Base-by-base conservation (phyloP, 2,113 vertebrate species). In the Genyomyrus donnyi region DNA sequence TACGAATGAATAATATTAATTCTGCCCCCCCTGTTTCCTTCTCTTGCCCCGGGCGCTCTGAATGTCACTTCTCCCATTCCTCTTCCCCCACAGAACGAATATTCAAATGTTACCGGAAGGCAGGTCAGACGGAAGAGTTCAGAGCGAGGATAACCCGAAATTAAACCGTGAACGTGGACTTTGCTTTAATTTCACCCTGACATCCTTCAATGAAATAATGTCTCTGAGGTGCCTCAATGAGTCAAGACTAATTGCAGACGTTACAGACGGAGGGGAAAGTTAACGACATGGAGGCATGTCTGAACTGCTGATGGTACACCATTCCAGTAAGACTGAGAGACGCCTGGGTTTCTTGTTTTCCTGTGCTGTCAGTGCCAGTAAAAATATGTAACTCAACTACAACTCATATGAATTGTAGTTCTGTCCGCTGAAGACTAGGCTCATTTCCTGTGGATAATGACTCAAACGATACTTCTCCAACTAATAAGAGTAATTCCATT, bases 121-220 rank as follows among this genome's bases (percentile, higher is more conserved):
- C 27, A 53, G 42, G 62, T 31, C 88, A 89, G n/a, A 49, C 8
- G 19, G 39, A 89, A 70, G n/a, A 24, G 39, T 89, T 89, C 45
- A 89, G 46, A 70, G 39, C n/a, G 35, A 10, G 48, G 85, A 24
- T 53, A 35, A 53, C 31, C 8, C 7, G 11, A 52, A 87, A 87
- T 53, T 87, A 31, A 52, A 87, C 31, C n/a, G 8, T 5, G 83
- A n/a, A 45, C 45, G 11, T 50, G 13, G 49, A 13, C 49, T 62
- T 88, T 88, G 39, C 58, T 42, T 88, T 62, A 88, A 62, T 62
- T 62, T 50, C 39, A 85, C 13, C 85, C 35, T 45, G 52, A 88
- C 56, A 35, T 42, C 39, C 53, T 13, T 24, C 52, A 66, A 10
- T 62, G 52, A 58, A 88, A 88, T 31, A 88, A 88, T 46, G 53